phyloP scores from a whole-genome alignment of 2,113 vertebrate genomes.

The Pipra filicauda region DNA sequence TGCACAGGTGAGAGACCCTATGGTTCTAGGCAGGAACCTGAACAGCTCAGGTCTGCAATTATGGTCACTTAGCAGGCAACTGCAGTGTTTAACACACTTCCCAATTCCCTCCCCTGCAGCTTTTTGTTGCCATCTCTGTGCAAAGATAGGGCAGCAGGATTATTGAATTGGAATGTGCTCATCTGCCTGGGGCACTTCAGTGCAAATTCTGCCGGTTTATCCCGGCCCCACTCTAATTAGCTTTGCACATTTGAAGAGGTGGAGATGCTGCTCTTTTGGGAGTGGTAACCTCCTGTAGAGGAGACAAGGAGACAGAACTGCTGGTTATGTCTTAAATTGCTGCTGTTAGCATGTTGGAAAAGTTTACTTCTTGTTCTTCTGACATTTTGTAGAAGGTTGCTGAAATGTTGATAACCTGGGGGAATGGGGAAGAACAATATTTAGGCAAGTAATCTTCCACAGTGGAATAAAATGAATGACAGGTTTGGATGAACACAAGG shows the following conservation, averaged over 20 bases:
- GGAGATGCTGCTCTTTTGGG: not conserved
- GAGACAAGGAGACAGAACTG: not conserved
- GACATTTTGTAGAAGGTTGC: slow-evolving; percentile 28
- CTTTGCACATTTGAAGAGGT: not conserved
- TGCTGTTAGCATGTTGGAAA: not conserved
- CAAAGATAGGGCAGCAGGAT: slow-evolving; percentile 33
- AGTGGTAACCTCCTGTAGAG: slow-evolving; percentile 12
- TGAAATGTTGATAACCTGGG: not conserved
- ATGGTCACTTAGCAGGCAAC: slow-evolving; percentile 46
- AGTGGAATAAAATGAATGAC: slow-evolving; percentile 18
- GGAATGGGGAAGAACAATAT: not conserved
- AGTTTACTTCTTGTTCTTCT: slow-evolving; percentile 22
- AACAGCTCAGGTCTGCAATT: not conserved
- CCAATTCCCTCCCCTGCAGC: slow-evolving; percentile 40
- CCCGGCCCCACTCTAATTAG: slow-evolving; percentile 25
- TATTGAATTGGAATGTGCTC: slow-evolving; percentile 10
- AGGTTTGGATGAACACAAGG: not conserved
- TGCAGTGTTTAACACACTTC: slow-evolving; percentile 16
- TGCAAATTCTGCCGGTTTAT: slow-evolving; percentile 16
- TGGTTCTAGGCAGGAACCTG: not conserved
- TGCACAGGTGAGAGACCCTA: slow-evolving; percentile 10
- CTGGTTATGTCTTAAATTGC: not conserved
- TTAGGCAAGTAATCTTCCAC: slow-evolving; percentile 8
- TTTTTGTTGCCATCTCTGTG: slow-evolving; percentile 24
- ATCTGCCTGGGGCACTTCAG: slow-evolving; percentile 31